A percentile compares a stretch with the other conserved stretches of the same genome.
Conservation (phyloP, 2,888 invertebrate genomes). For the Rotaria sp. region DNA sequence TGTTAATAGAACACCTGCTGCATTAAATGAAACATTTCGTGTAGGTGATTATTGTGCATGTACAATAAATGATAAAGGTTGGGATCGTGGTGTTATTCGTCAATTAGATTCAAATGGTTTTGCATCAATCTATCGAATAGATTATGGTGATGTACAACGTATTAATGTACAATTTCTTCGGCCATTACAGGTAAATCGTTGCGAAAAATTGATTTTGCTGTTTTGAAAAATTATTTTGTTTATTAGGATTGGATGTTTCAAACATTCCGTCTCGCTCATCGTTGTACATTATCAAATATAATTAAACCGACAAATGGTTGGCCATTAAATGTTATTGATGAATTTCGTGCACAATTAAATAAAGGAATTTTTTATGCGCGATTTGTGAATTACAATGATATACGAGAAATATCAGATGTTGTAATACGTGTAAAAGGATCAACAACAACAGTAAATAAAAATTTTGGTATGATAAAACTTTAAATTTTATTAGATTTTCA, state of each 20-base stretch:
- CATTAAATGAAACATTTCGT: background rate
- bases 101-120: background rate
- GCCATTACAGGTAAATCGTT: background rate
- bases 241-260: background rate
- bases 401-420: background rate
- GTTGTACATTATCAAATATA: background rate
- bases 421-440: background rate
- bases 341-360: background rate
- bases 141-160: background rate
- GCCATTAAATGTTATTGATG: background rate
- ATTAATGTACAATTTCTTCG: background rate
- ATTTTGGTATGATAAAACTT: background rate
- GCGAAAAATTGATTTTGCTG: background rate
- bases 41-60: conserved; percentile 1
- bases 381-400: background rate
- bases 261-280: background rate
- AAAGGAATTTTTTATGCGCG: background rate
- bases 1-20: background rate
- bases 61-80: background rate
- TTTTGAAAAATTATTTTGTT: background rate
- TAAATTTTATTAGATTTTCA: no score
- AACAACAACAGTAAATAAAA: background rate
- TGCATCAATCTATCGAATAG: background rate
- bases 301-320: background rate
- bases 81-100: background rate